A percentile compares a stretch with the other conserved stretches of the same genome.
These are phyloP conservation scores for Euphydryas editha DNA, from an alignment of 2,888 invertebrate genomes.

Conservation along the genomic window DNA sequence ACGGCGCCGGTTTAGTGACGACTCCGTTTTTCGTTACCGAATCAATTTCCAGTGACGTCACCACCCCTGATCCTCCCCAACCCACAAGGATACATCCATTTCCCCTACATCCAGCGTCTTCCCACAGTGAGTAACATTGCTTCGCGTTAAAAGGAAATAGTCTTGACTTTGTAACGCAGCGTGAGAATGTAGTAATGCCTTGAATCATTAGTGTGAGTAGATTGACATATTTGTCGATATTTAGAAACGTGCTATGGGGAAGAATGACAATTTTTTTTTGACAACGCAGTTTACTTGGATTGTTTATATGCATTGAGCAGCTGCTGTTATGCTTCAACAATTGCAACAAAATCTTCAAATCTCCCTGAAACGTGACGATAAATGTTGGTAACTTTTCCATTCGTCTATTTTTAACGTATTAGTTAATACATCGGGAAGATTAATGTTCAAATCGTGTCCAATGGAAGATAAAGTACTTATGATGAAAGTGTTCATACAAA, in stretches of 20 bases:
- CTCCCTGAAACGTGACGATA: slow-evolving; percentile 3
- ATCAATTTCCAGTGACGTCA: slow-evolving; percentile 81
- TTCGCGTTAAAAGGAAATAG: slow-evolving; percentile 35
- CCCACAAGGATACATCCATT: slow-evolving; percentile 64
- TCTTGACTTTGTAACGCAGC: slow-evolving; percentile 31
- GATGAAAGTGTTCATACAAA: slow-evolving; percentile 1
- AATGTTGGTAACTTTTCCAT: slow-evolving; percentile 3
- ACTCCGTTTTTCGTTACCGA: slow-evolving; percentile 76
- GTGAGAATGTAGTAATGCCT: slow-evolving; percentile 2
- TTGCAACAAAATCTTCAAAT: not conserved
- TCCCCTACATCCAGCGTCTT: slow-evolving; percentile 65
- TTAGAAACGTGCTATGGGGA: not conserved
- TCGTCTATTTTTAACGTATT: slow-evolving; percentile 8
- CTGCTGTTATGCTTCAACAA: not conserved
- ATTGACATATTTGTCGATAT: not conserved
- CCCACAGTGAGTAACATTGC: slow-evolving; percentile 47
- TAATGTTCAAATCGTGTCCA: slow-evolving; percentile 7
- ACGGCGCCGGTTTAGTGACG: slow-evolving; percentile 69
- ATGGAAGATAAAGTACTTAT: not conserved
- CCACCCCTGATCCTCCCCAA: slow-evolving; percentile 50
- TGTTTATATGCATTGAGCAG: not conserved
- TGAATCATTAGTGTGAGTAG: not conserved
- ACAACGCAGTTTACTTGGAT: not conserved
- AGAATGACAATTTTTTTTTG: not conserved
- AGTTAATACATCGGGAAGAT: slow-evolving; percentile 2